These are phyloP conservation scores for Tyto alba DNA, from an alignment of 2,113 vertebrate species.

Conservation along the genomic window DNA sequence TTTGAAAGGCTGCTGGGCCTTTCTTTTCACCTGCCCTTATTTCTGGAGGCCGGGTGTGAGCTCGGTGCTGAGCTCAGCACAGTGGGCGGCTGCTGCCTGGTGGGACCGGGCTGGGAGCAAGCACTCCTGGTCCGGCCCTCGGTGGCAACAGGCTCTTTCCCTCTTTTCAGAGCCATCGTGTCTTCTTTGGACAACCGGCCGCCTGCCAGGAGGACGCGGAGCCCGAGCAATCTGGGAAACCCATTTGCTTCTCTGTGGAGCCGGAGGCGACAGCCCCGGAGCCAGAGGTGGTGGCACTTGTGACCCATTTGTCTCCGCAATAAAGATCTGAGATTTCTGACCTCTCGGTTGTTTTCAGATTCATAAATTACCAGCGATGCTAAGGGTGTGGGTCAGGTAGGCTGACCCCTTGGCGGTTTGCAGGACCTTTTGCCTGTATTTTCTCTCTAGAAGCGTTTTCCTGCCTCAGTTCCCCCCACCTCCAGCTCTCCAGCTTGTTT, in stretches of 20 bases:
- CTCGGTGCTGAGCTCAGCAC: not conserved
- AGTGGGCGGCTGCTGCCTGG: not conserved
- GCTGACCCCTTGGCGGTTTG: not conserved
- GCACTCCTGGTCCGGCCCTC: rapidly evolving
- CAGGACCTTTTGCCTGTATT: not conserved
- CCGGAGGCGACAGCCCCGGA: not conserved
- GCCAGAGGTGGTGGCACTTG: not conserved
- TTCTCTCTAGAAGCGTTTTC: not conserved
- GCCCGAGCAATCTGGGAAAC: not conserved
- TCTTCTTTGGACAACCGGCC: not conserved
- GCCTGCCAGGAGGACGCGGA: not conserved
- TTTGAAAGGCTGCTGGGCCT: not conserved
- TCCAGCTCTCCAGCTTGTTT: not conserved
- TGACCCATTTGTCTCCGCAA: slow-evolving; percentile 15
- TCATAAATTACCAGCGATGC: not conserved
- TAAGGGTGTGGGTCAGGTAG: not conserved
- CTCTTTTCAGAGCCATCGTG: not conserved
- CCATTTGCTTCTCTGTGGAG: not conserved
- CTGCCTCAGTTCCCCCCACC: not conserved
- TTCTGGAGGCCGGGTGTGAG: not conserved
- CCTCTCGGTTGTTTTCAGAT: not conserved
- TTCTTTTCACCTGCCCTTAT: rapidly evolving
- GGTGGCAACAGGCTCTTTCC: not conserved
- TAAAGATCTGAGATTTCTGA: slow-evolving; percentile 28
- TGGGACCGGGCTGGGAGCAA: not conserved